Evolutionary conservation across 1,140 invertebrate genomes (phyloP), one percentile per base, ranked within the genome.

Genomic region (Cydia fagiglandana): DNA sequence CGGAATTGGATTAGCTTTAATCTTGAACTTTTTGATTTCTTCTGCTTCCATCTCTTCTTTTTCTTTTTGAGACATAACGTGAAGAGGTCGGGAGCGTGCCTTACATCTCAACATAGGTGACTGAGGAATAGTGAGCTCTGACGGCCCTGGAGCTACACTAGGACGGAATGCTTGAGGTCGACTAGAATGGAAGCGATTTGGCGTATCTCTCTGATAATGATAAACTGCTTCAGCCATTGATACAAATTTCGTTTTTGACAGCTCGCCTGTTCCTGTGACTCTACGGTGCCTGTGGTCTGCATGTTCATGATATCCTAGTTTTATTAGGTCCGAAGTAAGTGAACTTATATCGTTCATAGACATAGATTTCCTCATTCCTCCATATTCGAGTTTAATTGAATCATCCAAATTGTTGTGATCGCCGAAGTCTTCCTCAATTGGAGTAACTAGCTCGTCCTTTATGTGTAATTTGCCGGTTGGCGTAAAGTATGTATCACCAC

Each of bases 201-300:
- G 91, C 34, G 91, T 93, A 76, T 93, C 90, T 73, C 83, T 83
- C 78, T 93, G 88, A 78, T 81, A 93, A 76, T 88, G 91, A 75
- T 91, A 93, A 53, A 93, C 88, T 53, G 89, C 87, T 81, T 93
- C 91, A 20, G 91, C 90, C 86, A 91, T 88, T 6, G 91, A 93
- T 0, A 93, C 89, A 80, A 91, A 93, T 75, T 91, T 93, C 1
- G 82, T 90, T 84, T 78, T 88, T 0, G 88, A 88, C 24, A 89
- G 76, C 56, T 86, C 85, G 41, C 79, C 77, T 15, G 73, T 78
- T 73, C 78, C 81, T 61, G 78, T 79, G 28, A 79, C 80, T 41
- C 79, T 78, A 7, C 78, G 80, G 66, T 85, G 82, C 79, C 82
- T 85, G 50, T 83, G 77, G 70, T 84, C 79, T 61, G 80, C 81